phyloP scores from a whole-genome alignment of 2,888 invertebrate genomes.

The Trachelus stipa region DNA sequence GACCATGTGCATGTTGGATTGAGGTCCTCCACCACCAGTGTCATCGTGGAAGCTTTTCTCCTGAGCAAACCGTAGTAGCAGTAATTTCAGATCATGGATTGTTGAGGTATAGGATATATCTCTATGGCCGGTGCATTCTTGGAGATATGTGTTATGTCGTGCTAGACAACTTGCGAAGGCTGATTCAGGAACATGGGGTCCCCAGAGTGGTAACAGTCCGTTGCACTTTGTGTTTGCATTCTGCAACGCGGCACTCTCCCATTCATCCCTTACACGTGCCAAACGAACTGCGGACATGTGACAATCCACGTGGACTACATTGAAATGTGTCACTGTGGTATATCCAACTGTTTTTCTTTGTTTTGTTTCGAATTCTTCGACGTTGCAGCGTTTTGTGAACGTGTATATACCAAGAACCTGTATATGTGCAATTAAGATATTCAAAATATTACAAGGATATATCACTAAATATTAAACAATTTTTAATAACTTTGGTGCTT shows the following conservation, averaged over 20 bases:
- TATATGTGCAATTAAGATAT: neutral
- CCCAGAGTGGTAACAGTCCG: conserved; percentile 96
- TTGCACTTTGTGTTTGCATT: conserved; percentile 99
- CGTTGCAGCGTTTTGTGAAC: conserved; percentile 93
- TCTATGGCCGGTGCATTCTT: conserved; percentile 79
- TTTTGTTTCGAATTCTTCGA: conserved; percentile 93
- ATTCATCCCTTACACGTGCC: conserved; percentile 83
- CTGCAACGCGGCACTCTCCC: conserved; percentile 98
- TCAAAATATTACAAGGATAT: neutral
- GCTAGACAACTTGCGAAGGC: conserved; percentile 95
- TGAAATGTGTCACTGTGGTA: conserved; percentile 97
- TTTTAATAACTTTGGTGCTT: neutral
- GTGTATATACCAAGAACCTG: conserved; percentile 95
- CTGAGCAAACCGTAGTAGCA: conserved; percentile 89
- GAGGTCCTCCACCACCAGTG: conserved; percentile 96
- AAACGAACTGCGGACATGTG: conserved; percentile 95
- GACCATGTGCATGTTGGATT: conserved; percentile 96
- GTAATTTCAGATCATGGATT: conserved; percentile 91
- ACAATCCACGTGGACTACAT: conserved; percentile 98
- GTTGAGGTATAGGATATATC: conserved; percentile 85
- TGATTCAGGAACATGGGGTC: conserved; percentile 92
- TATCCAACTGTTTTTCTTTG: conserved; percentile 89
- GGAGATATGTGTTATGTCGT: conserved; percentile 87
- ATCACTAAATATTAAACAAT: neutral
- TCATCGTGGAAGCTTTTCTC: conserved; percentile 98